phyloP scores from a whole-genome alignment of 2,797 vertebrate species.

The Myripristis jacobus region DNA sequence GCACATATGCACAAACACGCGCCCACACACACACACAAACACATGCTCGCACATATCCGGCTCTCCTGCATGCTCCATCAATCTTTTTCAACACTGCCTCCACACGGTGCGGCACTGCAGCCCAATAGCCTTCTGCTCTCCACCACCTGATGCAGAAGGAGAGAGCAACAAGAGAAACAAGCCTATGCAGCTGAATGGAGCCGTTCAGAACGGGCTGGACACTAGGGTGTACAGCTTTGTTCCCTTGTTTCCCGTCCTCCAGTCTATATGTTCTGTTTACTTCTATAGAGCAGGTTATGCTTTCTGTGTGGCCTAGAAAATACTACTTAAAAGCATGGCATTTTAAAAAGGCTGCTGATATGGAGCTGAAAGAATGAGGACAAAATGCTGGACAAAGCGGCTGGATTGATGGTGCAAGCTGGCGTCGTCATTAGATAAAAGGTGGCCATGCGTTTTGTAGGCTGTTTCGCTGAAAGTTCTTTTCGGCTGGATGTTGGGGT shows the following conservation, averaged over 20 bases:
- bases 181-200: constrained; percentile 30
- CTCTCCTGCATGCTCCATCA: constrained; percentile 50
- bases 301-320: constrained; percentile 38
- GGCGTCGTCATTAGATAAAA: constrained; percentile 20
- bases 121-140: constrained; percentile 49
- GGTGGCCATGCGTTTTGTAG: background rate
- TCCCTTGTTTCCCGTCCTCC: constrained; percentile 10
- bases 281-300: constrained; percentile 12
- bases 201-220: background rate
- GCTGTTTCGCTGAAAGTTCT: background rate
- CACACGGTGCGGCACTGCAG: constrained; percentile 31
- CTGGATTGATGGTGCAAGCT: constrained; percentile 14
- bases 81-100: constrained; percentile 43
- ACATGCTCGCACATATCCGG: background rate
- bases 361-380: constrained; percentile 60
- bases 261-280: constrained; percentile 3
- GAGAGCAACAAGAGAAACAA: constrained; percentile 1
- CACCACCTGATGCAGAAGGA: constrained; percentile 54
- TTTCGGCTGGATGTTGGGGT: background rate
- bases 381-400: constrained; percentile 25
- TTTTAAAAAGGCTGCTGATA: constrained; percentile 56
- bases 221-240: constrained; percentile 4
- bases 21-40: constrained; percentile 5
- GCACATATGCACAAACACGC: too few relatives aligned
- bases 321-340: constrained; percentile 40